Evolutionary conservation across 1,140 invertebrate genomes (phyloP).

Genomic region (Pectinophora gossypiella): DNA sequence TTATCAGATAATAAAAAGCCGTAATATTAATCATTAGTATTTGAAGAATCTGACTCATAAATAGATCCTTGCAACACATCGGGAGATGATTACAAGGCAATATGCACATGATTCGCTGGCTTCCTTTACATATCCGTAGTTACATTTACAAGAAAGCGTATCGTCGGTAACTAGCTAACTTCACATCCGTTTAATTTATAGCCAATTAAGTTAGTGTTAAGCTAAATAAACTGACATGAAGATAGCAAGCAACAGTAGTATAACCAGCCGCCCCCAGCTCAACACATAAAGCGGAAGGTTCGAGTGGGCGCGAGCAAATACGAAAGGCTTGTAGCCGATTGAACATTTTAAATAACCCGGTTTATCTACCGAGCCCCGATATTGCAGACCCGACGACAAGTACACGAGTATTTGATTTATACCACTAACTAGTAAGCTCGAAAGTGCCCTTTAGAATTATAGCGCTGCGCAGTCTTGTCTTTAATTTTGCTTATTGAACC

Average conservation of each 20-base stretch:
- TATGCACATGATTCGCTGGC: too few species aligned
- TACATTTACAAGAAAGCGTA: slow-evolving; percentile 22
- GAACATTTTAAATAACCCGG: slow-evolving; percentile 35
- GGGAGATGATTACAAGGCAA: too few species aligned
- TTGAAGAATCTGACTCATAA: too few species aligned
- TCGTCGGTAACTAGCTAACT: slow-evolving; percentile 44
- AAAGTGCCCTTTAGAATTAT: slow-evolving; percentile 35
- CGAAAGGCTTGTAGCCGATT: slow-evolving; percentile 14
- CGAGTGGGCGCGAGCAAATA: slow-evolving; percentile 17
- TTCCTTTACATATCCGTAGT: too few species aligned
- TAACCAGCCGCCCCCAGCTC: slow-evolving; percentile 18
- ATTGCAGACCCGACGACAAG: slow-evolving; percentile 38
- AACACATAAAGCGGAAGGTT: slow-evolving; percentile 13
- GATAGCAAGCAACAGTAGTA: slow-evolving; percentile 46
- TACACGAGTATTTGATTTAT: slow-evolving; percentile 52
- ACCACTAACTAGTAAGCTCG: slow-evolving; percentile 27
- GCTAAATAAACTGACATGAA: slow-evolving; percentile 54
- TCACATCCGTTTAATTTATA: slow-evolving; percentile 60
- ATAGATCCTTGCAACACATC: too few species aligned
- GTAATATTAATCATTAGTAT: too few species aligned
- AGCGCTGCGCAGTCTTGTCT: slow-evolving; percentile 24
- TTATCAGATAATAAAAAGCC: too few species aligned
- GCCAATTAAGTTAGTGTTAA: slow-evolving; percentile 68
- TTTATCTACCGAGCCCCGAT: slow-evolving; percentile 31
- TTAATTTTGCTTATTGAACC: slow-evolving; percentile 47